Percentiles rank a stretch among this genome's conserved stretches.
These are phyloP conservation scores for Neoniphon sammara DNA, from an alignment of 2,797 vertebrate genomes.

Conservation along the genomic window DNA sequence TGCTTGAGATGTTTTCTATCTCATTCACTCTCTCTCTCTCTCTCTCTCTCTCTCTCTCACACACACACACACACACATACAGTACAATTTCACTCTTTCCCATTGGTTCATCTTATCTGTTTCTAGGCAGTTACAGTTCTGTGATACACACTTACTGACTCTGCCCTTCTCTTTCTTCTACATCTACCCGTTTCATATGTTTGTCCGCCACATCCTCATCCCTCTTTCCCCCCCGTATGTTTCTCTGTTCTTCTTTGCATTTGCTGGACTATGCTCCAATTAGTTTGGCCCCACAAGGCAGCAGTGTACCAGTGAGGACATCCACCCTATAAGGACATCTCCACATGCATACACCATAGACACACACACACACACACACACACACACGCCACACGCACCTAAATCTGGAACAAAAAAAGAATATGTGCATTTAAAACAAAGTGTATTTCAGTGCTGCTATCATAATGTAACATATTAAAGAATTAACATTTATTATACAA, in stretches of 20 bases:
- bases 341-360: not conserved
- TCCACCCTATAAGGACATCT: constrained; percentile 50
- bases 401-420: no score
- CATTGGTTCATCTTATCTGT: constrained; percentile 4
- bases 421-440: not conserved
- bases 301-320: constrained; percentile 47
- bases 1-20: no score
- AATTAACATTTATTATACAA: no score
- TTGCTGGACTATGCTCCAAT: constrained; percentile 64
- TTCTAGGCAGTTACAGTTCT: constrained; percentile 21
- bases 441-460: not conserved
- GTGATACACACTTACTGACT: constrained; percentile 21
- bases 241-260: constrained; percentile 50
- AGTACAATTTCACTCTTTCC: not conserved
- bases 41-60: no score
- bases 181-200: constrained; percentile 32
- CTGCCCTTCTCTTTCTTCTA: not conserved
- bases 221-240: constrained; percentile 25
- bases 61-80: no score
- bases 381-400: not conserved
- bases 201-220: constrained; percentile 32
- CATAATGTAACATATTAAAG: not conserved
- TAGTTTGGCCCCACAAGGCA: constrained; percentile 68
- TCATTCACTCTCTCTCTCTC: no score
- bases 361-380: constrained; percentile 11